Evolutionary conservation across 2,888 invertebrate genomes (phyloP).

Genomic region (Leucophenga maculata): DNA sequence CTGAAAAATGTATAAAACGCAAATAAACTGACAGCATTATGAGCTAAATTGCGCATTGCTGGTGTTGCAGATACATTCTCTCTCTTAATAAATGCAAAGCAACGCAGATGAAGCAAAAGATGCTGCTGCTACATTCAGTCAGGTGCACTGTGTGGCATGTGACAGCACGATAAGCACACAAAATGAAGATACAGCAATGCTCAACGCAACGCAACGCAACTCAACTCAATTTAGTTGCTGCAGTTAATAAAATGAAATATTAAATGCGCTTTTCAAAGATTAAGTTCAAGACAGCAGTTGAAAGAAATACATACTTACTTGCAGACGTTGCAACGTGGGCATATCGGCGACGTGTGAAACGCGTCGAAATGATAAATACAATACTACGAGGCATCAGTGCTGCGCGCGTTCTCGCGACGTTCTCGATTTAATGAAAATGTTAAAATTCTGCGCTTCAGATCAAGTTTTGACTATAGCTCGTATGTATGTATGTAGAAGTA

Average conservation of each 20-base stretch:
- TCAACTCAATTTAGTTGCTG: slow-evolving; percentile 51
- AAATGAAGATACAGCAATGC: slow-evolving; percentile 13
- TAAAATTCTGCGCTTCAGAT: not conserved
- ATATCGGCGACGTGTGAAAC: slow-evolving; percentile 14
- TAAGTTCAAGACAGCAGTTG: slow-evolving; percentile 33
- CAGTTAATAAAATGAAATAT: slow-evolving; percentile 62
- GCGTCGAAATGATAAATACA: slow-evolving; percentile 32
- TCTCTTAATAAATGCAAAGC: slow-evolving; percentile 13
- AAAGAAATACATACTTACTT: too few species aligned
- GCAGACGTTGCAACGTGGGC: slow-evolving; percentile 9
- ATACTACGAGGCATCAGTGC: slow-evolving; percentile 49
- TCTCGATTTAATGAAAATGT: slow-evolving; percentile 19
- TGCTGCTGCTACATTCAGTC: not conserved
- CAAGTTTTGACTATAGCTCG: not conserved
- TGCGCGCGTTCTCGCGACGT: not conserved
- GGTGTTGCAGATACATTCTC: slow-evolving; percentile 36
- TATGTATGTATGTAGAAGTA: not conserved
- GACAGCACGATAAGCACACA: slow-evolving; percentile 17
- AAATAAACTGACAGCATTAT: slow-evolving; percentile 62
- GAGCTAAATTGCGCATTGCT: slow-evolving; percentile 55
- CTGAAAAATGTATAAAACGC: slow-evolving; percentile 40
- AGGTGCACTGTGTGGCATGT: slow-evolving; percentile 10
- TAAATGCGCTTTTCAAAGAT: slow-evolving; percentile 58
- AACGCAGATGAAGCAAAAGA: not conserved
- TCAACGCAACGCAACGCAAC: too few species aligned